Evolutionary conservation across 2,797 vertebrate species (phyloP).

Genomic region (Enteromius argenteus): DNA sequence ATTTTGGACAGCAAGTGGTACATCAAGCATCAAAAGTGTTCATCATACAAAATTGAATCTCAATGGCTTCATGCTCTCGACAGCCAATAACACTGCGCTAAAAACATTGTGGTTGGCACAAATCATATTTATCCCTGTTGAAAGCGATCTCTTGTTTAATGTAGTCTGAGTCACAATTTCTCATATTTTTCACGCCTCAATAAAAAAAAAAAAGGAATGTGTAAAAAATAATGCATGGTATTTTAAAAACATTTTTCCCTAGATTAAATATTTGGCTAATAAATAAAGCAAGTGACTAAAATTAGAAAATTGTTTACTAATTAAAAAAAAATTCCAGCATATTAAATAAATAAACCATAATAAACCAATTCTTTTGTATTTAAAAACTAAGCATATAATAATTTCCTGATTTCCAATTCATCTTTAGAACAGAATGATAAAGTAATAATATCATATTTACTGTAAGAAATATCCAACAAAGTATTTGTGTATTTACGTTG

Average conservation of each 20-base stretch:
- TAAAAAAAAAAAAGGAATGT: background rate
- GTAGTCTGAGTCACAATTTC: background rate
- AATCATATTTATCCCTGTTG: slow-evolving; percentile 14
- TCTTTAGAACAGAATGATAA: background rate
- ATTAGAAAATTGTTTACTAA: background rate
- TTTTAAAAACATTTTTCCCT: background rate
- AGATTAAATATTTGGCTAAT: background rate
- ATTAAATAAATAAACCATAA: background rate
- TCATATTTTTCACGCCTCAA: background rate
- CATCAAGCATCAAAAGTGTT: slow-evolving; percentile 20
- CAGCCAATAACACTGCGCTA: background rate
- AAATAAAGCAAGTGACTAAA: background rate
- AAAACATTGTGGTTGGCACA: background rate
- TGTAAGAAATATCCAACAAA: background rate
- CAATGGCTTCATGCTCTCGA: background rate
- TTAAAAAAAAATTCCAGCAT: background rate
- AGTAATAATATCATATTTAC: background rate
- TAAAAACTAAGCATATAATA: background rate
- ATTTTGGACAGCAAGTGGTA: slow-evolving; percentile 5
- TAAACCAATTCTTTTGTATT: background rate
- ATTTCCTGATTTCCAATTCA: background rate
- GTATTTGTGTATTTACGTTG: background rate
- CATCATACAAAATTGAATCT: slow-evolving; percentile 26
- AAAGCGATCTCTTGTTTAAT: slow-evolving; percentile 1
- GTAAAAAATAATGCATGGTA: background rate